These are phyloP conservation scores for Balearica regulorum DNA, from an alignment of 2,797 vertebrate species.

Conservation along the genomic window DNA sequence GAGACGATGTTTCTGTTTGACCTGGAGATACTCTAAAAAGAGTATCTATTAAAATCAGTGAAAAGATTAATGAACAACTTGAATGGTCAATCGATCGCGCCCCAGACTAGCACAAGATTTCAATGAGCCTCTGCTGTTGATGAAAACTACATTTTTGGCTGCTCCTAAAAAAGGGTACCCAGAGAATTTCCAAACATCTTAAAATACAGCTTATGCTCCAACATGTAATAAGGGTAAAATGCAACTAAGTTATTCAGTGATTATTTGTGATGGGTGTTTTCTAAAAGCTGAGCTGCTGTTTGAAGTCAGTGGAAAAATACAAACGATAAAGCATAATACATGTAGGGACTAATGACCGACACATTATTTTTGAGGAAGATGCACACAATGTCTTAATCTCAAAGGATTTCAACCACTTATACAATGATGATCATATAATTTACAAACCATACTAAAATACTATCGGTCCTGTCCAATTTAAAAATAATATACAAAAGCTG, in stretches of 20 bases:
- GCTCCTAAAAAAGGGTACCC: neutral
- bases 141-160: neutral
- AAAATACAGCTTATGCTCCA: neutral
- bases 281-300: neutral
- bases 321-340: neutral
- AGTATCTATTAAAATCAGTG: neutral
- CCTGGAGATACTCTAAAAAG: neutral
- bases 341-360: neutral
- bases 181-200: neutral
- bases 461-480: neutral
- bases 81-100: fast-evolving
- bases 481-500: neutral
- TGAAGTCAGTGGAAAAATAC: neutral
- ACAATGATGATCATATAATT: fast-evolving
- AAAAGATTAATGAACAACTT: too few relatives aligned
- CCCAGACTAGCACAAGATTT: neutral
- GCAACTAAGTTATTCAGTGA: neutral
- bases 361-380: neutral
- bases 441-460: neutral
- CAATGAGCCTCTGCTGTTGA: neutral
- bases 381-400: neutral
- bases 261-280: neutral
- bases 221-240: neutral
- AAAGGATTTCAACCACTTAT: neutral
- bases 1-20: too few relatives aligned